These are phyloP conservation scores for Lamellibrachia luymesi DNA, from an alignment of 1,140 invertebrate species.

Conservation along the genomic window DNA sequence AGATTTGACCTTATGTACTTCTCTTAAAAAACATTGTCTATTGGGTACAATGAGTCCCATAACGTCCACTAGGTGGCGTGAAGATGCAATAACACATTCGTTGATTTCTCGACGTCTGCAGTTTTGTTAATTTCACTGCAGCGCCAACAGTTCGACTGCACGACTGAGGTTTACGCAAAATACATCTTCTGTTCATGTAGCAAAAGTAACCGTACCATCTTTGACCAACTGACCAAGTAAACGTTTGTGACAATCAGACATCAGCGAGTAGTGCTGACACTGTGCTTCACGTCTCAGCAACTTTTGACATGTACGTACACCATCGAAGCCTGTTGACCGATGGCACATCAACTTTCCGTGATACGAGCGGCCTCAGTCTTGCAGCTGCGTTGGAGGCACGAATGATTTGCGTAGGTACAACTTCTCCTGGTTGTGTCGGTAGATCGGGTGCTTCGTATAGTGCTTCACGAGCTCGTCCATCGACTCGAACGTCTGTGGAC, in stretches of 20 bases:
- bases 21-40: not conserved
- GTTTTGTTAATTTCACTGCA: too few species aligned
- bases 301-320: not conserved
- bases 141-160: not conserved
- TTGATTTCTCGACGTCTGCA: not conserved
- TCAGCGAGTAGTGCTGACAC: not conserved
- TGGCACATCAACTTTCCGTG: not conserved
- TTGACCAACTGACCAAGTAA: not conserved
- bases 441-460: slow-evolving; percentile 97
- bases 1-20: not conserved
- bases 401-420: slow-evolving; percentile 5
- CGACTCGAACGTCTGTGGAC: slow-evolving; percentile 93
- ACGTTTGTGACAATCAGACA: not conserved
- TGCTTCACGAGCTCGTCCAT: slow-evolving; percentile 96
- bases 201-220: not conserved
- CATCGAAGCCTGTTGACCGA: not conserved
- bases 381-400: not conserved
- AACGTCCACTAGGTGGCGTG: not conserved
- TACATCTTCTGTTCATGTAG: not conserved
- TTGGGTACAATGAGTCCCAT: not conserved
- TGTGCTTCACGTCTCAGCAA: not conserved
- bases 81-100: not conserved
- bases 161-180: not conserved
- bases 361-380: not conserved
- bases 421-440: slow-evolving; percentile 63